A percentile compares a stretch with the other conserved stretches of the same genome.
Evolutionary conservation across 2,797 vertebrate species (phyloP).

Genomic region (Ptychobarbus kaznakovi): DNA sequence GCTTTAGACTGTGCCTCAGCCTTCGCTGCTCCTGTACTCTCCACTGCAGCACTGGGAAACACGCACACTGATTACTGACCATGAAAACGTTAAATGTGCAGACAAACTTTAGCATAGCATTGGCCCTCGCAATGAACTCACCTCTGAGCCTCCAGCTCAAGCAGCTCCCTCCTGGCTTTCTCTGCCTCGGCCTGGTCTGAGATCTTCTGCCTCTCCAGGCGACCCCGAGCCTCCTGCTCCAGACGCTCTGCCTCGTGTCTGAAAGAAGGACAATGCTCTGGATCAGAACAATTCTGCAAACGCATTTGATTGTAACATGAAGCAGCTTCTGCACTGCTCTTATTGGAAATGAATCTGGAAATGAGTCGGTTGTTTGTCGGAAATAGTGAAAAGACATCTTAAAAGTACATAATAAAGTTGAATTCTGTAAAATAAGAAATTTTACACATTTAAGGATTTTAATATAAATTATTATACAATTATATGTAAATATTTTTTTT

Average conservation of each 20-base stretch:
- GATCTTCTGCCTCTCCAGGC: constrained; percentile 89
- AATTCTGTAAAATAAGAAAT: neutral
- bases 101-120: neutral
- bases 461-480: neutral
- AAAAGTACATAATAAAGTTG: neutral
- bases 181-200: constrained; percentile 88
- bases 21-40: constrained; percentile 89
- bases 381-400: neutral
- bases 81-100: neutral
- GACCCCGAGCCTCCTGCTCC: constrained; percentile 88
- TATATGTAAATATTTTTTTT: neutral
- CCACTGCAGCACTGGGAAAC: constrained; percentile 81
- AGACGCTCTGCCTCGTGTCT: constrained; percentile 91
- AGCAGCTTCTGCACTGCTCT: neutral
- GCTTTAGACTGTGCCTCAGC: constrained; percentile 87
- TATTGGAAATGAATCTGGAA: neutral
- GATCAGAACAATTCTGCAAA: neutral
- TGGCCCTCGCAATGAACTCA: constrained; percentile 58
- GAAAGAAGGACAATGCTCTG: constrained; percentile 5
- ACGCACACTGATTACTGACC: constrained; percentile 22
- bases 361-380: neutral
- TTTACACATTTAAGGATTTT: neutral
- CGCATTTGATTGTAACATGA: neutral
- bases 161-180: constrained; percentile 83
- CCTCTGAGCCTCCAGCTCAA: constrained; percentile 92